Evolutionary conservation across 1,140 invertebrate species (phyloP).

Genomic region (Lordiphosa stackelbergi): DNA sequence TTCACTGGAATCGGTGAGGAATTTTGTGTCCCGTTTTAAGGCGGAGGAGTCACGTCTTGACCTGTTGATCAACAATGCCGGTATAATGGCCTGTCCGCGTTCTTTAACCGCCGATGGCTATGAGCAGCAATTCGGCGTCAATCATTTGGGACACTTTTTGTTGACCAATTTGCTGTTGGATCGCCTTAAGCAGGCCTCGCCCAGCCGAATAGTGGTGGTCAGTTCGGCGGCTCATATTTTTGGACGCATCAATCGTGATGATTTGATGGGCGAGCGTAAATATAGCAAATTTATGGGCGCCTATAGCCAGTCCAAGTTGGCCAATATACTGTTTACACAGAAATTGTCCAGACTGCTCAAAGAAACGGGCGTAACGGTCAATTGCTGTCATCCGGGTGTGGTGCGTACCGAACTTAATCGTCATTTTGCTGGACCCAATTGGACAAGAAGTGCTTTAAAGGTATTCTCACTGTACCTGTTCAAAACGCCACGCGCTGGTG

Average conservation of each 20-base stretch:
- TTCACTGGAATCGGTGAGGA: slow-evolving; percentile 83
- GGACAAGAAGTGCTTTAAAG: slow-evolving; percentile 41
- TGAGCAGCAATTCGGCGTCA: slow-evolving; percentile 87
- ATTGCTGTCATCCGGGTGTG: slow-evolving; percentile 85
- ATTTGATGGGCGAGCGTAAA: slow-evolving; percentile 82
- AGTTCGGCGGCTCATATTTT: slow-evolving; percentile 76
- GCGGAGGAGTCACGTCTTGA: slow-evolving; percentile 83
- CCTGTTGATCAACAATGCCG: slow-evolving; percentile 94
- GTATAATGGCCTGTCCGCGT: slow-evolving; percentile 85
- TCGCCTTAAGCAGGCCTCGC: slow-evolving; percentile 78
- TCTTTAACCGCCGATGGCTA: slow-evolving; percentile 86
- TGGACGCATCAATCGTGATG: slow-evolving; percentile 83
- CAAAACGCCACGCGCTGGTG: slow-evolving; percentile 84
- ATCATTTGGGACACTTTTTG: slow-evolving; percentile 91
- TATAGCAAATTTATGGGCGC: slow-evolving; percentile 80
- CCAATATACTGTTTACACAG: slow-evolving; percentile 85
- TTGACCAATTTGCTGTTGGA: slow-evolving; percentile 87
- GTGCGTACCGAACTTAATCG: slow-evolving; percentile 86
- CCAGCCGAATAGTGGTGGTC: slow-evolving; percentile 78
- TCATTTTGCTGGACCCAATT: slow-evolving; percentile 77
- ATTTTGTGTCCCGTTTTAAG: slow-evolving; percentile 76
- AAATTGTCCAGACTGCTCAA: slow-evolving; percentile 81
- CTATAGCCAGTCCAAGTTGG: slow-evolving; percentile 86
- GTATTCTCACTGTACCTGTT: slow-evolving; percentile 66
- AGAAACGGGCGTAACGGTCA: slow-evolving; percentile 82